Percentiles rank a stretch among this genome's conserved stretches.
Conservation (phyloP, 1,140 invertebrate genomes). For the Bombus difficillimus region DNA sequence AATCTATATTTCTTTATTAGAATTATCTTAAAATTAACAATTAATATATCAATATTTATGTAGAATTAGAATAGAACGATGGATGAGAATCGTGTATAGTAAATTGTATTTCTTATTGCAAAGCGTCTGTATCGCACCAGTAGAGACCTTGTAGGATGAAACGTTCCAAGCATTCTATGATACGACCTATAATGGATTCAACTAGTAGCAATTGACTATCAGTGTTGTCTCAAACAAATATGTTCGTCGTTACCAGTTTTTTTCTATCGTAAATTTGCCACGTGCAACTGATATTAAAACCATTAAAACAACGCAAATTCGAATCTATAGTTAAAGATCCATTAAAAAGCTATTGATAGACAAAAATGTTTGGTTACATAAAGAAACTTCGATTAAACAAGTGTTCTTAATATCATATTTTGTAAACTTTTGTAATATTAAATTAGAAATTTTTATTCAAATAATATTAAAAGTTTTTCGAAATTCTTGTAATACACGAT, state of each 20-base stretch:
- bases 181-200: background rate
- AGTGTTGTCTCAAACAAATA: background rate
- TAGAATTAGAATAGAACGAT: conserved; percentile 5
- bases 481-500: too few relatives aligned
- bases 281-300: too few relatives aligned
- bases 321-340: too few relatives aligned
- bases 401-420: too few relatives aligned
- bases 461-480: too few relatives aligned
- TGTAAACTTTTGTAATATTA: too few relatives aligned
- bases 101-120: conserved; percentile 10
- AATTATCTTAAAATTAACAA: background rate
- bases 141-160: background rate
- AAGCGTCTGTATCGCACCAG: background rate
- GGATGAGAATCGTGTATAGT: conserved; percentile 8
- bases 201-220: background rate
- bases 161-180: conserved; percentile 10
- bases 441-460: too few relatives aligned
- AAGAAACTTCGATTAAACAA: too few relatives aligned
- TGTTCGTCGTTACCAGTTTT: background rate
- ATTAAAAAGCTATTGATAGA: too few relatives aligned
- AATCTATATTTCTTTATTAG: background rate
- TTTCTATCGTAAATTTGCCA: background rate
- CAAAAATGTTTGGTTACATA: too few relatives aligned
- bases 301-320: too few relatives aligned
- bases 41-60: background rate